phyloP scores from a whole-genome alignment of 2,797 vertebrate species.

The Protosalanx chinensis region DNA sequence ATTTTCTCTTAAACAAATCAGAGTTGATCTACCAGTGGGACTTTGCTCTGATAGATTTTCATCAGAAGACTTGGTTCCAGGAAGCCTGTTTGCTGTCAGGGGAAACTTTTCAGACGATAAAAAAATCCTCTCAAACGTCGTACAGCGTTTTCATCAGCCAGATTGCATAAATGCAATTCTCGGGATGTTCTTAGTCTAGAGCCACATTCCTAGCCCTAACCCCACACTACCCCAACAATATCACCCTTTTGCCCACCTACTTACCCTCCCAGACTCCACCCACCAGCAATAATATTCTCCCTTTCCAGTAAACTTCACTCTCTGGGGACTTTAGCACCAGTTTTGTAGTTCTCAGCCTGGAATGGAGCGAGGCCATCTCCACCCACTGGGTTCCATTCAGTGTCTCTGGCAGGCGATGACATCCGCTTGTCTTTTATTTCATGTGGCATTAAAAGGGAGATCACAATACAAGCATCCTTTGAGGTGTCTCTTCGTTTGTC shows the following conservation, averaged over 20 bases:
- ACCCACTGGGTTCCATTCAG: not conserved
- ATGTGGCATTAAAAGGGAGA: constrained; percentile 1
- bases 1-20: constrained; percentile 49
- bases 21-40: constrained; percentile 53
- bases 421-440: not conserved
- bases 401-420: constrained; percentile 2
- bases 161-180: constrained; percentile 57
- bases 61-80: constrained; percentile 29
- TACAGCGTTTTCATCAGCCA: constrained; percentile 52
- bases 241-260: not conserved
- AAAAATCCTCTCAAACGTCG: constrained; percentile 39
- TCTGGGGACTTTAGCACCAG: not conserved
- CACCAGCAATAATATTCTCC: not conserved
- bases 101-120: constrained; percentile 46
- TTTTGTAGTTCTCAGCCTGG: not conserved
- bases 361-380: not conserved
- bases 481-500: not conserved
- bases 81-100: constrained; percentile 42
- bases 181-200: constrained; percentile 51
- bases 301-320: not conserved
- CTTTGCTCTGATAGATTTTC: constrained; percentile 44
- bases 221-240: constrained; percentile 20
- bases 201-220: constrained; percentile 43
- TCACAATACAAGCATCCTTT: not conserved
- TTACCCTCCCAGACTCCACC: not conserved